Conservation (phyloP, 2,888 invertebrate genomes). For the Cryptus armator region DNA sequence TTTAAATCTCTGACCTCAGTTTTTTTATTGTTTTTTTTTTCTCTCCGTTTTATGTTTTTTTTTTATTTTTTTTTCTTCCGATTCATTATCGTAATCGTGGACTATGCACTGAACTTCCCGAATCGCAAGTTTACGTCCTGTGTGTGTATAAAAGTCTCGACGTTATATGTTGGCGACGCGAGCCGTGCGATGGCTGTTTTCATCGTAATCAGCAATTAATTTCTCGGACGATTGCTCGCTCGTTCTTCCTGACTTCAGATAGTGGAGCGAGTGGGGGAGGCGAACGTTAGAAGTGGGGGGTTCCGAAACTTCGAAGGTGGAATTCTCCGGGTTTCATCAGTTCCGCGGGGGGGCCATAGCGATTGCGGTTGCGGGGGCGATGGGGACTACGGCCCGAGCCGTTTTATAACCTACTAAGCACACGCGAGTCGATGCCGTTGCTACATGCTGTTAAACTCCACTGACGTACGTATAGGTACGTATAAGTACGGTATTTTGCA, state of each 20-base stretch:
- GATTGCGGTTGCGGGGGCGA: slow-evolving; percentile 17
- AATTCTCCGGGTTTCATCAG: slow-evolving; percentile 61
- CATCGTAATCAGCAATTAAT: slow-evolving; percentile 61
- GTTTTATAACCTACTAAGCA: slow-evolving; percentile 62
- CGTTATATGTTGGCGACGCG: slow-evolving; percentile 6
- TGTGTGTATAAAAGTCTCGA: slow-evolving; percentile 1
- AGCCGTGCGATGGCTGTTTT: slow-evolving; percentile 17
- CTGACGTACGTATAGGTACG: slow-evolving; percentile 11
- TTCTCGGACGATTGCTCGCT: slow-evolving; percentile 48
- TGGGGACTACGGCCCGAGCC: neutral
- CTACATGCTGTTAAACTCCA: slow-evolving; percentile 32
- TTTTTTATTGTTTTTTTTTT: neutral
- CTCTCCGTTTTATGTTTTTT: neutral
- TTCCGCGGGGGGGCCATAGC: slow-evolving; percentile 28
- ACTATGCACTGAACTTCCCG: neutral
- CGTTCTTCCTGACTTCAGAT: slow-evolving; percentile 18
- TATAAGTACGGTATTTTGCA: slow-evolving; percentile 28
- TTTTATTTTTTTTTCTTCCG: neutral
- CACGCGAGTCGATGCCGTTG: slow-evolving; percentile 60
- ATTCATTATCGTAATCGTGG: neutral
- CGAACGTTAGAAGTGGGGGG: neutral
- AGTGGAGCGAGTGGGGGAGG: neutral
- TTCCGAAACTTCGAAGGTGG: slow-evolving; percentile 55
- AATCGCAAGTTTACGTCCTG: neutral
- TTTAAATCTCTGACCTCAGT: neutral